A percentile compares a stretch with the other conserved stretches of the same genome.
phyloP scores from a whole-genome alignment of 2,888 invertebrate species.

The Conomelus anceps region DNA sequence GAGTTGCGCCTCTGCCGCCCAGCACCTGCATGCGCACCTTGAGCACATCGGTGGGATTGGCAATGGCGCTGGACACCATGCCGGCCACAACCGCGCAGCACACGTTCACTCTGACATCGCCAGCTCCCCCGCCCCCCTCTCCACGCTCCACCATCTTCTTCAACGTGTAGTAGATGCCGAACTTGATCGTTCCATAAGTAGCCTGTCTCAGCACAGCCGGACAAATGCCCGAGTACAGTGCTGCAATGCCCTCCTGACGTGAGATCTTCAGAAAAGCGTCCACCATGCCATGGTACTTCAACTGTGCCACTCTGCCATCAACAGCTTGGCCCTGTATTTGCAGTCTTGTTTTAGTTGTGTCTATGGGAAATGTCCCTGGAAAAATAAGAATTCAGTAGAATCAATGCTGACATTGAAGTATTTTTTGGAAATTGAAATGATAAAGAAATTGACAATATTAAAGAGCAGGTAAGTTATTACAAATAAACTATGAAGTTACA shows the following conservation, averaged over 20 bases:
- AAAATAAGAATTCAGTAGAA: constrained; percentile 23
- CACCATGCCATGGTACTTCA: constrained; percentile 84
- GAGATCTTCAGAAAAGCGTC: constrained; percentile 84
- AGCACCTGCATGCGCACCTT: constrained; percentile 91
- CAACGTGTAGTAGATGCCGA: constrained; percentile 88
- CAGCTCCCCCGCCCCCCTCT: constrained; percentile 41
- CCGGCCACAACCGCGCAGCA: constrained; percentile 79
- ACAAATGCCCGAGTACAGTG: constrained; percentile 83
- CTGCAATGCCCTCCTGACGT: constrained; percentile 75
- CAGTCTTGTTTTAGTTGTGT: constrained; percentile 87
- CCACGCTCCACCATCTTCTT: constrained; percentile 52
- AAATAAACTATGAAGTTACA: no score
- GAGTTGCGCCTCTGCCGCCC: constrained; percentile 44
- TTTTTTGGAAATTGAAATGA: no score
- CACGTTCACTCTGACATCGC: constrained; percentile 59
- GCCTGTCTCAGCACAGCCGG: constrained; percentile 89
- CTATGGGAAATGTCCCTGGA: constrained; percentile 91
- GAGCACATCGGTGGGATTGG: constrained; percentile 92
- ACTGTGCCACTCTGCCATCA: constrained; percentile 62
- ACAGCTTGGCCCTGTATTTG: constrained; percentile 90
- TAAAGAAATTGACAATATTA: no score
- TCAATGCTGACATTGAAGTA: no score
- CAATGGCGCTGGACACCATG: constrained; percentile 88
- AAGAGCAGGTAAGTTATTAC: no score
- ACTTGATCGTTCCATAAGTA: constrained; percentile 93